phyloP scores from a whole-genome alignment of 2,797 vertebrate species.

The Alfaro cultratus region DNA sequence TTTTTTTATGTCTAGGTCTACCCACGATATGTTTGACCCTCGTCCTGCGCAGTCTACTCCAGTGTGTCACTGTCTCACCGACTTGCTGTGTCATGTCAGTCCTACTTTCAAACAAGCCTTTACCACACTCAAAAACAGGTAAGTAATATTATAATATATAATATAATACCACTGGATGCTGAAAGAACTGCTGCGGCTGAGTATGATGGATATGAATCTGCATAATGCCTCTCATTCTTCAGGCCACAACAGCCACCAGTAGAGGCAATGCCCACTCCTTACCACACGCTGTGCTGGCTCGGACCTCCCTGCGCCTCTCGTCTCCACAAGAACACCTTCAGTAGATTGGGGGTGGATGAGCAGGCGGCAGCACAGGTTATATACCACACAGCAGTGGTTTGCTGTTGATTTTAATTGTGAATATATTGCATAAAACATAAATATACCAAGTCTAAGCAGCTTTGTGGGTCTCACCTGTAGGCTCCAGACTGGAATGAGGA shows the following conservation, averaged over 20 bases:
- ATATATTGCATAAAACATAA: background rate
- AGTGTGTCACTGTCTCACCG: constrained; percentile 81
- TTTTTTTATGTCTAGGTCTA: constrained; percentile 71
- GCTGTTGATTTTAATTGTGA: constrained; percentile 3
- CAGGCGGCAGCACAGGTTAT: constrained; percentile 75
- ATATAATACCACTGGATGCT: background rate
- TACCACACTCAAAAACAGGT: constrained; percentile 76
- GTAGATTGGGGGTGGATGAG: constrained; percentile 78
- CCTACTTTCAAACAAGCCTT: constrained; percentile 80
- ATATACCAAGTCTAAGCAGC: background rate
- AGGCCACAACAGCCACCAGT: constrained; percentile 69
- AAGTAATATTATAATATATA: constrained; percentile 25
- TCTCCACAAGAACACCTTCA: constrained; percentile 78
- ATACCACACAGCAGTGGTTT: constrained; percentile 2
- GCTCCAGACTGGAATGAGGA: constrained; percentile 87
- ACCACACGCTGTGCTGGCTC: constrained; percentile 81
- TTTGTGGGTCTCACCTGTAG: constrained; percentile 50
- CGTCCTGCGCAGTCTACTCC: constrained; percentile 78
- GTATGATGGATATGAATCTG: background rate
- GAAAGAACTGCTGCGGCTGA: background rate
- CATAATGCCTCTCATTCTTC: constrained; percentile 3
- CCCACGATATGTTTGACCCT: constrained; percentile 80
- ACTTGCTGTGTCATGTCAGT: constrained; percentile 83
- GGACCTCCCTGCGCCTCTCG: constrained; percentile 75
- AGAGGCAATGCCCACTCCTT: constrained; percentile 77